Conservation (phyloP, 1,140 invertebrate species). For the Wasmannia auropunctata region DNA sequence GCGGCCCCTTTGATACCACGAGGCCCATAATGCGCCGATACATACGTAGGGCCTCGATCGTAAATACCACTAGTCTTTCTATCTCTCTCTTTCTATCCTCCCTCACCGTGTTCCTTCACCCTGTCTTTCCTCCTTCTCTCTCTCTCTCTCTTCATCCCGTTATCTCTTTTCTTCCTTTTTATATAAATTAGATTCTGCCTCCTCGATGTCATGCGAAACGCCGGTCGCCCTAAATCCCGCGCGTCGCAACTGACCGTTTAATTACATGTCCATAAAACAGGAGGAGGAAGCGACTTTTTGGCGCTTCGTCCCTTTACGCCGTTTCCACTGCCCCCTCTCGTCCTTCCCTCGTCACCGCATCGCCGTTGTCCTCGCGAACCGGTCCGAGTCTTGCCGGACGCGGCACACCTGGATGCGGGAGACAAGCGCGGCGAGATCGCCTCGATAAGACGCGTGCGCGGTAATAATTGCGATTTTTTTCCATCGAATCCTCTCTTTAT, state of each 20-base stretch:
- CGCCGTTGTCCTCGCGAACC: conserved; percentile 32
- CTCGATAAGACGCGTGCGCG: conserved; percentile 27
- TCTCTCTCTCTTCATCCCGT: neutral
- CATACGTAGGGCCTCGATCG: conserved; percentile 75
- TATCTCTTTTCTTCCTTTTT: conserved; percentile 9
- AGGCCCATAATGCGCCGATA: conserved; percentile 79
- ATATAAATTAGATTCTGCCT: conserved; percentile 52
- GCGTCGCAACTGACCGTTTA: conserved; percentile 63
- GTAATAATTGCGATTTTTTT: conserved; percentile 20
- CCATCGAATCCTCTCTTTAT: neutral
- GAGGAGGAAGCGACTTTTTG: conserved; percentile 64
- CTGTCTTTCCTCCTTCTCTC: neutral
- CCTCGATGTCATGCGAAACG: conserved; percentile 60
- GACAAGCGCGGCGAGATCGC: conserved; percentile 16
- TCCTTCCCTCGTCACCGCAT: neutral
- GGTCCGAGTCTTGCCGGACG: conserved; percentile 24
- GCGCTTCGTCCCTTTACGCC: conserved; percentile 17
- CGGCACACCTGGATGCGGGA: conserved; percentile 40
- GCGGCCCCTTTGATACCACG: conserved; percentile 82
- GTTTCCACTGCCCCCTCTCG: neutral
- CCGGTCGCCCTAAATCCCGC: conserved; percentile 51
- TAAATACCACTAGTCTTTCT: conserved; percentile 79
- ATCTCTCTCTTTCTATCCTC: conserved; percentile 19
- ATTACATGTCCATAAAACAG: conserved; percentile 72
- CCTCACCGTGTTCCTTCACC: neutral